phyloP scores from a whole-genome alignment of 2,113 vertebrate genomes.

The Barbus barbus region DNA sequence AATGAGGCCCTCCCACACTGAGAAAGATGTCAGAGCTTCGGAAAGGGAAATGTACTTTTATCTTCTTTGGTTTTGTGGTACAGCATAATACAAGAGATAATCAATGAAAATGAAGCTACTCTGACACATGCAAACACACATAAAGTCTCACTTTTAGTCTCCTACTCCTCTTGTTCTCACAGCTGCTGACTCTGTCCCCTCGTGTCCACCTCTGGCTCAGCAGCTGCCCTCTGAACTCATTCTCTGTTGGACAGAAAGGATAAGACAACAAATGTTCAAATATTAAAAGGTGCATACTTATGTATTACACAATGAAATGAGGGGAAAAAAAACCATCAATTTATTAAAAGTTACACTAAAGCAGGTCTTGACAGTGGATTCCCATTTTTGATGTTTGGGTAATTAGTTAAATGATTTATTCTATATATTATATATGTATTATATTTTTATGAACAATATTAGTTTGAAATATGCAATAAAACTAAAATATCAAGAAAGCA shows the following conservation, averaged over 20 bases:
- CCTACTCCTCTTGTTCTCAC: constrained; percentile 72
- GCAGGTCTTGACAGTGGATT: background rate
- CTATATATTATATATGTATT: background rate
- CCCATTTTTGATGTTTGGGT: too few relatives aligned
- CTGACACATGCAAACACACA: constrained; percentile 10
- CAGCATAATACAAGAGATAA: background rate
- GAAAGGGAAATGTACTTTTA: constrained; percentile 28
- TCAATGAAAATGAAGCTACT: background rate
- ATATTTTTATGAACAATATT: background rate
- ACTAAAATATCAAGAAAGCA: background rate
- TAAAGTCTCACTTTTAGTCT: constrained; percentile 79
- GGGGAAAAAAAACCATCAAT: too few relatives aligned
- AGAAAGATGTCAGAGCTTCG: background rate
- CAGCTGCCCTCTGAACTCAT: constrained; percentile 88
- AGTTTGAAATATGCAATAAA: background rate
- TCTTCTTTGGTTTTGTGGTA: constrained; percentile 11
- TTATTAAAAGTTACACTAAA: background rate
- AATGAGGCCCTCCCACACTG: background rate
- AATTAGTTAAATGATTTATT: too few relatives aligned
- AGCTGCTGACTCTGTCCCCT: constrained; percentile 80
- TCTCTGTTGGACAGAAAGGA: constrained; percentile 71
- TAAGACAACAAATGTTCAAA: background rate
- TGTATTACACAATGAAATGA: background rate
- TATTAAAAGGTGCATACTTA: background rate
- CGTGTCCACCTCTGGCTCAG: constrained; percentile 86